Evolutionary conservation across 2,113 vertebrate species (phyloP).

Genomic region (Elachura formosa): DNA sequence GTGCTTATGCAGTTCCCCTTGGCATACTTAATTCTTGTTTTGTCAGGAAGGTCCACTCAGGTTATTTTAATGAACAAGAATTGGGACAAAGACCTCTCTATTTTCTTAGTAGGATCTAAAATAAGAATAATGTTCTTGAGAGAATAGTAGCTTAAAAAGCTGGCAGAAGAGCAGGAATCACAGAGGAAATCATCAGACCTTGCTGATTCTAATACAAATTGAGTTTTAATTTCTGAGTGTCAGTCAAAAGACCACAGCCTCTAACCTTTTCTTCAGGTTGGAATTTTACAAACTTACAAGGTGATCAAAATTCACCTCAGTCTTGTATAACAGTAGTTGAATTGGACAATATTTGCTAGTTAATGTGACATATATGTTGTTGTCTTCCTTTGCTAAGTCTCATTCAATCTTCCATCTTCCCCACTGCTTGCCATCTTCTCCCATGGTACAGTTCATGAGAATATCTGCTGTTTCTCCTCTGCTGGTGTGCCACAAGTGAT

Average conservation of each 20-base stretch:
- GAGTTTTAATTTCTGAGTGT: background rate
- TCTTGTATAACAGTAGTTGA: background rate
- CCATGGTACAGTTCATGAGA: accelerated
- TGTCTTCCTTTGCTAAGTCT: background rate
- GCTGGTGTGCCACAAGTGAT: background rate
- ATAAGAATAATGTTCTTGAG: background rate
- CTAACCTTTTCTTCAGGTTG: no score
- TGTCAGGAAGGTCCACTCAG: background rate
- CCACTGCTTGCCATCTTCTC: background rate
- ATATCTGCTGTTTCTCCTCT: background rate
- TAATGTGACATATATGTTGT: background rate
- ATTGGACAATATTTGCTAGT: background rate
- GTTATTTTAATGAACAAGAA: background rate
- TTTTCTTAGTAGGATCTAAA: background rate
- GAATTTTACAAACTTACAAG: background rate
- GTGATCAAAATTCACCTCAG: background rate
- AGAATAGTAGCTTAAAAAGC: background rate
- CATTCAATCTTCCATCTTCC: background rate
- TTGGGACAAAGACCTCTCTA: background rate
- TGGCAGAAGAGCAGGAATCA: background rate
- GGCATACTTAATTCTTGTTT: background rate
- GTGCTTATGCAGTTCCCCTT: background rate
- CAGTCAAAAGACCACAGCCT: background rate
- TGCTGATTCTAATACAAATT: background rate
- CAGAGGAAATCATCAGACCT: background rate